Percentiles rank a stretch among this genome's conserved stretches.
phyloP scores from a whole-genome alignment of 1,140 invertebrate genomes.

The Saxidomus purpurata region DNA sequence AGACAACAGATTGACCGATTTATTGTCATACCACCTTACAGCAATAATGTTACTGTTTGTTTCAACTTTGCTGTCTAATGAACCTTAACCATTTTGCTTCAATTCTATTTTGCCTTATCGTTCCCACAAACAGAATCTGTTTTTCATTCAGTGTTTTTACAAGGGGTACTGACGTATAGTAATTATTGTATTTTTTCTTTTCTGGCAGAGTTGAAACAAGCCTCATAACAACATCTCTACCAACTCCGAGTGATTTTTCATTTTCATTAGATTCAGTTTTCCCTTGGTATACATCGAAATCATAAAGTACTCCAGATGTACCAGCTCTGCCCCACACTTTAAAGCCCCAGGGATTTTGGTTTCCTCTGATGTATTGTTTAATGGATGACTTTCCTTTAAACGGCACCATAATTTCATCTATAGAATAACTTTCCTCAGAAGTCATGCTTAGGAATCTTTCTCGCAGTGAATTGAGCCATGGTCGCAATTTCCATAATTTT shows the following conservation, averaged over 20 bases:
- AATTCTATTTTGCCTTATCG: constrained; percentile 60
- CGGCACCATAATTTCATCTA: constrained; percentile 72
- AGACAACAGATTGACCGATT: background rate
- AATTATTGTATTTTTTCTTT: constrained; percentile 57
- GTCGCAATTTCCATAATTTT: no score
- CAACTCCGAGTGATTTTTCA: constrained; percentile 1
- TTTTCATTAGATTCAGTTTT: background rate
- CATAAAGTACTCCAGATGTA: constrained; percentile 34
- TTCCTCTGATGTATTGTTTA: no score
- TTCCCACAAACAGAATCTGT: constrained; percentile 64
- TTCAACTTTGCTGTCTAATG: constrained; percentile 62
- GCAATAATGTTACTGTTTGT: background rate
- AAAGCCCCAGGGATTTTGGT: no score
- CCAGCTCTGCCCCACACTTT: constrained; percentile 67
- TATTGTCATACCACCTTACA: background rate
- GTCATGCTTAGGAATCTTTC: constrained; percentile 37
- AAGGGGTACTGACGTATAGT: constrained; percentile 60
- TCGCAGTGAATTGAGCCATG: constrained; percentile 54
- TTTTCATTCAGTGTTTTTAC: constrained; percentile 52
- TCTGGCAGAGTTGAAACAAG: background rate
- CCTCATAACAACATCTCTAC: constrained; percentile 59
- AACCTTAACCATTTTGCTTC: constrained; percentile 62
- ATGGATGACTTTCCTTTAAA: no score
- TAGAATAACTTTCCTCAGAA: constrained; percentile 47
- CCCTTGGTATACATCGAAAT: constrained; percentile 74